Percentiles rank a stretch among this genome's conserved stretches.
These are phyloP conservation scores for Tachycineta bicolor DNA, from an alignment of 2,113 vertebrate species.

Conservation along the genomic window DNA sequence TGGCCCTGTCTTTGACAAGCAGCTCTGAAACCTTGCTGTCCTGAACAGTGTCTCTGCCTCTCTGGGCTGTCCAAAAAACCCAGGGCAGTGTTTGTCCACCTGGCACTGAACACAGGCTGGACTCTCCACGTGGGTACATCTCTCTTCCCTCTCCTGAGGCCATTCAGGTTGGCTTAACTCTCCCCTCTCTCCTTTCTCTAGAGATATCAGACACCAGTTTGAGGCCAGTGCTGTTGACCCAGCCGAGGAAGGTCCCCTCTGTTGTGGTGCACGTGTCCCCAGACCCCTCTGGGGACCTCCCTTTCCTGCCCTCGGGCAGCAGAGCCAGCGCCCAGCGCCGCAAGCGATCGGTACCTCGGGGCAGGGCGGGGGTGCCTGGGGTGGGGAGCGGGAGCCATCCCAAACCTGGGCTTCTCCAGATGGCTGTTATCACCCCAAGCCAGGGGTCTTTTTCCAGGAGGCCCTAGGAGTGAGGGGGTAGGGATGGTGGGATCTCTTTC, in stretches of 20 bases:
- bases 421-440: not conserved
- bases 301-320: not conserved
- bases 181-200: not conserved
- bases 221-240: not conserved
- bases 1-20: not conserved
- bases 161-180: not conserved
- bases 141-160: not conserved
- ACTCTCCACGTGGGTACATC: not conserved
- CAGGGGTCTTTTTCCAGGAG: not conserved
- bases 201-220: not conserved
- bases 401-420: not conserved
- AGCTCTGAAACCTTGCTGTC: not conserved
- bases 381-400: not conserved
- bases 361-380: not conserved
- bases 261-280: not conserved
- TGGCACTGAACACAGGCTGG: not conserved
- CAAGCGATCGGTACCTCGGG: conserved; percentile 13
- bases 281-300: not conserved
- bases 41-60: not conserved
- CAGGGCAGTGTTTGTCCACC: not conserved
- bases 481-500: not conserved
- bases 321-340: conserved; percentile 21
- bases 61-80: not conserved
- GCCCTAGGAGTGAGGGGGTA: not conserved
- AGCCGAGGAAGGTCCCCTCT: not conserved